Evolutionary conservation across 2,113 vertebrate genomes (phyloP).

Genomic region (Poeciliopsis turrubarensis): DNA sequence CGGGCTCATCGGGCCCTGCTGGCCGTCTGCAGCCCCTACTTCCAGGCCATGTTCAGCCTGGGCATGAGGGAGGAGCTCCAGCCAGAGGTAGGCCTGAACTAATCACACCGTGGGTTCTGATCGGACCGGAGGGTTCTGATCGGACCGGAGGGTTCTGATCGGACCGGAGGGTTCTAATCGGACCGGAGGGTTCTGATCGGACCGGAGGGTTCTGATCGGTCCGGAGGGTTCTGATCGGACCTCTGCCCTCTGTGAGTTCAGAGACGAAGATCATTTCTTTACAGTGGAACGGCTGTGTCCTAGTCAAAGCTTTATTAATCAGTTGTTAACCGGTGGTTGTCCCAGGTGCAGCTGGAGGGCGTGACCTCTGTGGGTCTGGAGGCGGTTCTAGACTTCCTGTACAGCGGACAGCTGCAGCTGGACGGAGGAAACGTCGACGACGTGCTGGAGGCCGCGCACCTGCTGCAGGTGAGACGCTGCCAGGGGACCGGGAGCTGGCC

Average conservation of each 20-base stretch:
- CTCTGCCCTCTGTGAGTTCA: too few relatives aligned
- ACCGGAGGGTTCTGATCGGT: too few relatives aligned
- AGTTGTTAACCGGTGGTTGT: neutral
- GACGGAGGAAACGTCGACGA: slow-evolving; percentile 91
- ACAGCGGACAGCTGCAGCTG: slow-evolving; percentile 87
- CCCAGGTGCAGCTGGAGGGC: slow-evolving; percentile 87
- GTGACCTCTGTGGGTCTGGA: slow-evolving; percentile 89
- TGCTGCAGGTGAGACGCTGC: slow-evolving; percentile 82
- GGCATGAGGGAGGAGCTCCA: slow-evolving; percentile 93
- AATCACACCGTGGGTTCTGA: too few relatives aligned
- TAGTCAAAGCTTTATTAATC: too few relatives aligned
- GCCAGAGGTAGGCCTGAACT: slow-evolving; percentile 72
- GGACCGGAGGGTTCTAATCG: too few relatives aligned
- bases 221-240: too few relatives aligned
- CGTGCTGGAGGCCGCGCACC: slow-evolving; percentile 90
- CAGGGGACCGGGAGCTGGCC: too few relatives aligned
- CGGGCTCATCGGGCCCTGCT: slow-evolving; percentile 90
- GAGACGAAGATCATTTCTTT: neutral
- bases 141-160: too few relatives aligned
- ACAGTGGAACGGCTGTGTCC: too few relatives aligned
- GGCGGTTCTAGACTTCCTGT: slow-evolving; percentile 93
- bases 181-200: too few relatives aligned
- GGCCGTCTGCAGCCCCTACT: slow-evolving; percentile 92
- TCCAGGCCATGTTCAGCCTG: slow-evolving; percentile 96
- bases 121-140: too few relatives aligned